A percentile compares a stretch with the other conserved stretches of the same genome.
Conservation (phyloP, 2,888 invertebrate genomes). For the Orthonychiurus folsomi region DNA sequence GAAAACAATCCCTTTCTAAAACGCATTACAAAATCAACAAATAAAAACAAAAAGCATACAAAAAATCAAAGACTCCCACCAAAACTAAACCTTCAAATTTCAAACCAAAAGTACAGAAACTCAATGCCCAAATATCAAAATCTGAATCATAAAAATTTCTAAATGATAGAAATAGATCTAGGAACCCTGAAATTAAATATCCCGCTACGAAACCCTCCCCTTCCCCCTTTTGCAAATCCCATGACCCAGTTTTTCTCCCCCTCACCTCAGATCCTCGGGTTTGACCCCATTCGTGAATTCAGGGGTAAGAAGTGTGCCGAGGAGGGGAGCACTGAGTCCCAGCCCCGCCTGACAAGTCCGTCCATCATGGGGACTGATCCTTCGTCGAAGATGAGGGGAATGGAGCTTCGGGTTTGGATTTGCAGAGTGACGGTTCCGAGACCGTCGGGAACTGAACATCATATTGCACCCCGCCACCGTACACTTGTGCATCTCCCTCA, state of each 20-base stretch:
- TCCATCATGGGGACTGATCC: slow-evolving; percentile 89
- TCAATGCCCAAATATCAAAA: too few relatives aligned
- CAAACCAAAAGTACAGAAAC: too few relatives aligned
- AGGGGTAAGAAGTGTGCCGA: slow-evolving; percentile 12
- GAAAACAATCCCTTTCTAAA: too few relatives aligned
- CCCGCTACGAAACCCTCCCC: slow-evolving; percentile 8
- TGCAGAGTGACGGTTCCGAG: slow-evolving; percentile 91
- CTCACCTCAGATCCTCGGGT: slow-evolving; percentile 11
- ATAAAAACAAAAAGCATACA: too few relatives aligned
- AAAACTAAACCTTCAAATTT: too few relatives aligned
- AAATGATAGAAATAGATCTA: too few relatives aligned
- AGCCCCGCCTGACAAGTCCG: slow-evolving; percentile 74
- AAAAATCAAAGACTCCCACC: too few relatives aligned
- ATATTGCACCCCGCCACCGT: slow-evolving; percentile 97
- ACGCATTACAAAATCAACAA: too few relatives aligned
- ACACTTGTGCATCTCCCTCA: slow-evolving; percentile 99
- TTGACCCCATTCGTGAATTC: slow-evolving; percentile 12
- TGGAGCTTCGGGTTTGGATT: slow-evolving; percentile 98
- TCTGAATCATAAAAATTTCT: too few relatives aligned
- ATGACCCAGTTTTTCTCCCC: not conserved
- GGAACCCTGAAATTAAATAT: too few relatives aligned
- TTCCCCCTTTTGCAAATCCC: not conserved
- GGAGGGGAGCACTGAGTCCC: slow-evolving; percentile 27
- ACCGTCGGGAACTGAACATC: slow-evolving; percentile 96
- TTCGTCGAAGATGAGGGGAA: slow-evolving; percentile 83